These are phyloP conservation scores for Nesoenas mayeri DNA, from an alignment of 2,113 vertebrate species.

Conservation along the genomic window DNA sequence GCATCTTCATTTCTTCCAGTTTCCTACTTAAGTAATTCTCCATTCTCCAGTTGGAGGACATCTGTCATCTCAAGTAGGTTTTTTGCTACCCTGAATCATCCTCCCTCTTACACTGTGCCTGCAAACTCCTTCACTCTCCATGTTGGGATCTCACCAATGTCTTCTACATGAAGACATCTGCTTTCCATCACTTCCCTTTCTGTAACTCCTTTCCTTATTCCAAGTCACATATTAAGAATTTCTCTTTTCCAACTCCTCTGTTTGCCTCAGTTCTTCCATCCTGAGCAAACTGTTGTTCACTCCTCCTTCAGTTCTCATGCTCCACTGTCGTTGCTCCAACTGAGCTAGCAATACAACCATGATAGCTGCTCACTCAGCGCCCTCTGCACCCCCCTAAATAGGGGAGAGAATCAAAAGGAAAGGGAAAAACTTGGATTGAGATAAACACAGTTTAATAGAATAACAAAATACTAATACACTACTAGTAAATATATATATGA, in stretches of 20 bases:
- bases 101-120: not conserved
- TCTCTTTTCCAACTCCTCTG: not conserved
- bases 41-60: not conserved
- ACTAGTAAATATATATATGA: too few relatives aligned
- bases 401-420: too few relatives aligned
- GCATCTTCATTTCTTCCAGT: not conserved
- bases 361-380: too few relatives aligned
- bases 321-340: not conserved
- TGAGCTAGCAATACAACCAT: too few relatives aligned
- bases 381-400: too few relatives aligned
- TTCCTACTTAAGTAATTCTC: conserved; percentile 2
- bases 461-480: too few relatives aligned
- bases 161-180: not conserved
- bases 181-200: not conserved
- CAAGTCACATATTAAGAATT: not conserved
- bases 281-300: conserved; percentile 6
- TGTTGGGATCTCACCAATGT: not conserved
- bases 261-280: conserved; percentile 18
- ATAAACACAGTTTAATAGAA: too few relatives aligned
- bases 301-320: not conserved
- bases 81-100: conserved; percentile 24
- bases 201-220: not conserved
- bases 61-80: not conserved
- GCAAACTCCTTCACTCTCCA: not conserved
- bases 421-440: too few relatives aligned